Conservation (phyloP, 2,888 invertebrate genomes). For the Chironomus riparius region DNA sequence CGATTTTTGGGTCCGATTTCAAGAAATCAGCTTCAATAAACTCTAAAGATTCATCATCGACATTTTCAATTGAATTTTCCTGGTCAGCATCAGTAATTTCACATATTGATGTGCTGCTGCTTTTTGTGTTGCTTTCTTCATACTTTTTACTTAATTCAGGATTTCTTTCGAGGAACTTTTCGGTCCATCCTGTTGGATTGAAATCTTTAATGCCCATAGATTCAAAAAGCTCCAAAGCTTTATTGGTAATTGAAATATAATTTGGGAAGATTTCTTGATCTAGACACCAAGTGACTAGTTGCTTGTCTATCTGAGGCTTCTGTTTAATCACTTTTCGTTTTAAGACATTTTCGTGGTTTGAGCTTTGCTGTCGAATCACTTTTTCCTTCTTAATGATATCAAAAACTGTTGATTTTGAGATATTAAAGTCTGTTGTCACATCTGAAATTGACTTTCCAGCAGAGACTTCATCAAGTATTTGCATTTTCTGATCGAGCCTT, state of each 20-base stretch:
- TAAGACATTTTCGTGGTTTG: too few species aligned
- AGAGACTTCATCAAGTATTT: not conserved
- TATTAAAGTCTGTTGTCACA: not conserved
- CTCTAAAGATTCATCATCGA: not conserved
- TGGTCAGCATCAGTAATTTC: too few species aligned
- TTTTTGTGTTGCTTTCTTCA: not conserved
- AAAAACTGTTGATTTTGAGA: not conserved
- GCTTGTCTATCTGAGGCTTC: not conserved
- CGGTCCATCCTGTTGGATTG: not conserved
- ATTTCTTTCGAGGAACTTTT: conserved; percentile 1
- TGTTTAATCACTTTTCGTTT: not conserved
- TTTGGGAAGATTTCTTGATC: not conserved
- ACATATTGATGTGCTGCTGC: not conserved
- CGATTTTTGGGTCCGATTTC: too few species aligned
- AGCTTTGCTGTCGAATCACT: not conserved
- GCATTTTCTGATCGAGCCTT: not conserved
- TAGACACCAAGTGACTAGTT: not conserved
- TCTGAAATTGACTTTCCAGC: not conserved
- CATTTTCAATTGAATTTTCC: not conserved
- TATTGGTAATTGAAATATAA: not conserved
- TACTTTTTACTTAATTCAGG: not conserved
- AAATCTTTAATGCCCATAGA: not conserved
- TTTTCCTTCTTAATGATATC: not conserved
- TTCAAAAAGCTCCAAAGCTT: not conserved
- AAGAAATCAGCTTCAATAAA: not conserved